These are phyloP conservation scores for Caracal caracal DNA, from an alignment of 2,113 vertebrate genomes.

Conservation along the genomic window DNA sequence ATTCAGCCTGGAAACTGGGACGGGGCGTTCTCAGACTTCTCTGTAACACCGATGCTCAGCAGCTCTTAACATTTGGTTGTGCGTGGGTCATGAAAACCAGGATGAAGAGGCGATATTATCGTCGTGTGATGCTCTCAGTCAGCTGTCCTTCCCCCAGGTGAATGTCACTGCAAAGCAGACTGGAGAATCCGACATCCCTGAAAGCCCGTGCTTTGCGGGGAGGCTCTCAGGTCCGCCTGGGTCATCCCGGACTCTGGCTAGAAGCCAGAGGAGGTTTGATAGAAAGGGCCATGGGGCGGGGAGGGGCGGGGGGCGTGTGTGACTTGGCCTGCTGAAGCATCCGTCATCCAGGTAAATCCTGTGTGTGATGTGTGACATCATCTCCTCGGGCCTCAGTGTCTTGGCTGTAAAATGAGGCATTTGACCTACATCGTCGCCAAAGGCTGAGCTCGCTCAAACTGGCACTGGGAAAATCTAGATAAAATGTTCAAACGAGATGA, in stretches of 20 bases:
- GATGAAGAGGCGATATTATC: background rate
- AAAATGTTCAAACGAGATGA: background rate
- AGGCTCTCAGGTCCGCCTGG: background rate
- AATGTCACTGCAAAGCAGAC: background rate
- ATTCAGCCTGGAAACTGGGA: background rate
- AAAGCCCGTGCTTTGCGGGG: background rate
- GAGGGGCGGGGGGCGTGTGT: no score
- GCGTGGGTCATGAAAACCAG: background rate
- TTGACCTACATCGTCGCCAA: background rate
- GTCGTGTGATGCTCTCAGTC: background rate
- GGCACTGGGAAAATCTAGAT: background rate
- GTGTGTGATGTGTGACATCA: rapidly evolving
- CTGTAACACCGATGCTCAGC: background rate
- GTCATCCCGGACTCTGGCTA: background rate
- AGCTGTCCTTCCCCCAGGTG: background rate
- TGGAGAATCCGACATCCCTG: background rate
- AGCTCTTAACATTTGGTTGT: background rate
- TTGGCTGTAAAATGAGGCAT: background rate
- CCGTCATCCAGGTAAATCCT: background rate
- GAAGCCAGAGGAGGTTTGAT: background rate
- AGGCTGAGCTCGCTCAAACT: background rate
- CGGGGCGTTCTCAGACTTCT: background rate
- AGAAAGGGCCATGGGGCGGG: background rate
- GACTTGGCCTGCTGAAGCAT: background rate
- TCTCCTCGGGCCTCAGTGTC: background rate